A percentile compares a stretch with the other conserved stretches of the same genome.
Conservation (phyloP, 2,797 vertebrate species). For the Anguilla pacifica region DNA sequence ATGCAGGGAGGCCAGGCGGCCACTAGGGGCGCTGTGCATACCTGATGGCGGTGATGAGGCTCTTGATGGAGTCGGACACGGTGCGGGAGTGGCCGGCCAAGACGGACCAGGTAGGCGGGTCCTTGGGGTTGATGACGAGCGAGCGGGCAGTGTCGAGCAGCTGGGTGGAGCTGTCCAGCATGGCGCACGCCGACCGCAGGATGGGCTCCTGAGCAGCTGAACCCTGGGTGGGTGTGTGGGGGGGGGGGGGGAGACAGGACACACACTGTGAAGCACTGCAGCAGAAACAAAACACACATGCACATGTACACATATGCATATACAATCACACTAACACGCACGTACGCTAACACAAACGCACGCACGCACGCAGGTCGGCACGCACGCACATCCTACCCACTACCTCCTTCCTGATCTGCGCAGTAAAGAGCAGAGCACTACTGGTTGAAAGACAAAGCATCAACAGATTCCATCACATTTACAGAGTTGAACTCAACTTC, state of each 20-base stretch:
- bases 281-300: slow-evolving; percentile 32
- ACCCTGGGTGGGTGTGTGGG: slow-evolving; percentile 71
- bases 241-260: slow-evolving; percentile 2
- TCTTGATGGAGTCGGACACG: slow-evolving; percentile 97
- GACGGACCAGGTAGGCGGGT: slow-evolving; percentile 94
- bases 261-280: not conserved
- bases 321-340: not conserved
- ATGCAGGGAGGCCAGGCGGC: not conserved
- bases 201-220: slow-evolving; percentile 94
- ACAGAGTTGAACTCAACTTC: not conserved
- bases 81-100: slow-evolving; percentile 94
- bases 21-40: slow-evolving; percentile 54
- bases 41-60: slow-evolving; percentile 98
- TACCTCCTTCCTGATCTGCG: not conserved
- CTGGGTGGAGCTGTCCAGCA: slow-evolving; percentile 93
- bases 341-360: slow-evolving; percentile 58
- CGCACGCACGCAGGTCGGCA: no score
- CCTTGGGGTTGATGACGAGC: slow-evolving; percentile 95
- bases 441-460: not conserved
- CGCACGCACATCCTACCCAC: no score
- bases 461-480: not conserved
- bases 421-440: not conserved
- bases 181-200: slow-evolving; percentile 87
- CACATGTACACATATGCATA: slow-evolving; percentile 49
- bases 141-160: slow-evolving; percentile 92